Percentiles rank a stretch among this genome's conserved stretches.
Evolutionary conservation across 2,113 vertebrate genomes (phyloP).

Genomic region (Guaruba guarouba): DNA sequence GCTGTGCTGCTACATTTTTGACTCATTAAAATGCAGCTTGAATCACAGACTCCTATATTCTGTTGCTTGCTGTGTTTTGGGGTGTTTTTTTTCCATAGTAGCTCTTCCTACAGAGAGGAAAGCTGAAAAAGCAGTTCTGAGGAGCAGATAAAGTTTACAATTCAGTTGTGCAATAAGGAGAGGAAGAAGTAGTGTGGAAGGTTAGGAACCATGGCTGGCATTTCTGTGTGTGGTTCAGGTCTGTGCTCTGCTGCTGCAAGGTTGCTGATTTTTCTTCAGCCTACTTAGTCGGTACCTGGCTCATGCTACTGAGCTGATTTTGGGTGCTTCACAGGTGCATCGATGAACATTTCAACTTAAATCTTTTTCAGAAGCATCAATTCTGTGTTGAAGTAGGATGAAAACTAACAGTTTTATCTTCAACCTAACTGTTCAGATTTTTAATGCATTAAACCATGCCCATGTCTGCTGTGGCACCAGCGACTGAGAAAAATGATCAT

Average conservation of each 20-base stretch:
- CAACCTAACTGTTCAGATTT: not conserved
- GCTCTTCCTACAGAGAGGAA: not conserved
- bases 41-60: not conserved
- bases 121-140: not conserved
- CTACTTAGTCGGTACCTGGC: not conserved
- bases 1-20: not conserved
- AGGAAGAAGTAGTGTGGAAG: not conserved
- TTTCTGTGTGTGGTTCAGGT: not conserved
- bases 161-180: not conserved
- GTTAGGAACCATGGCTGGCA: not conserved
- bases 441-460: not conserved
- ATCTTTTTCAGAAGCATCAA: not conserved
- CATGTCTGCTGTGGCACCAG: not conserved
- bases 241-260: not conserved
- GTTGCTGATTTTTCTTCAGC: not conserved
- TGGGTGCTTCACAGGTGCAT: not conserved
- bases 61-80: not conserved
- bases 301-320: not conserved
- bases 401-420: not conserved
- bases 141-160: not conserved
- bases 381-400: not conserved
- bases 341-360: not conserved
- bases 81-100: not conserved
- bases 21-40: not conserved
- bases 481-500: not conserved